phyloP scores from a whole-genome alignment of 2,888 invertebrate genomes.

The Cataglyphis altisquamis region DNA sequence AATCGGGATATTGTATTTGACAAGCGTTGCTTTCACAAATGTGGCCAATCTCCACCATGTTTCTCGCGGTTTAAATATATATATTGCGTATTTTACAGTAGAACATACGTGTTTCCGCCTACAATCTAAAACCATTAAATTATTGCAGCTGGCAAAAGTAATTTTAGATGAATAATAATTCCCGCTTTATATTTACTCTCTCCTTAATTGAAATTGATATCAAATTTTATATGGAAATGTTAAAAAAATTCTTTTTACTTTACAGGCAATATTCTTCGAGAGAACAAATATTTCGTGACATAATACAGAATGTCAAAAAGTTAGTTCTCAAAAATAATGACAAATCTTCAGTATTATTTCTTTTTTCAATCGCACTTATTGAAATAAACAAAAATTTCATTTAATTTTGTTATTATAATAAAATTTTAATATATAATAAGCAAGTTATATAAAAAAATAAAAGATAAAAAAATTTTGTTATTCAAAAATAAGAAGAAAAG shows the following conservation, averaged over 20 bases:
- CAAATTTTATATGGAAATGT: not conserved
- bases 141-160: not conserved
- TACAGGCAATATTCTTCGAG: not conserved
- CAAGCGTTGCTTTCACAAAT: slow-evolving; percentile 24
- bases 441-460: not conserved
- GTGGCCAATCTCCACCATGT: not conserved
- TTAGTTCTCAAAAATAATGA: not conserved
- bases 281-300: not conserved
- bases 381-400: not conserved
- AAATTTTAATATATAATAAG: not conserved
- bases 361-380: not conserved
- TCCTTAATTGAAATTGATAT: no score
- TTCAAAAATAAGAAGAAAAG: not conserved
- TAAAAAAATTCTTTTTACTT: not conserved
- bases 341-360: not conserved
- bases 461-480: not conserved
- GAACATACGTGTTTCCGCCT: not conserved
- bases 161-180: not conserved
- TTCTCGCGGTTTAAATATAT: not conserved
- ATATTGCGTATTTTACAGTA: not conserved
- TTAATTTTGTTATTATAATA: no score
- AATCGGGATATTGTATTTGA: slow-evolving; percentile 34
- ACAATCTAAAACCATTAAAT: not conserved
- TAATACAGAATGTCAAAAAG: not conserved
- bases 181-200: not conserved